Base-by-base conservation (phyloP, 2,888 invertebrate species). In the Ceraclea dissimilis region DNA sequence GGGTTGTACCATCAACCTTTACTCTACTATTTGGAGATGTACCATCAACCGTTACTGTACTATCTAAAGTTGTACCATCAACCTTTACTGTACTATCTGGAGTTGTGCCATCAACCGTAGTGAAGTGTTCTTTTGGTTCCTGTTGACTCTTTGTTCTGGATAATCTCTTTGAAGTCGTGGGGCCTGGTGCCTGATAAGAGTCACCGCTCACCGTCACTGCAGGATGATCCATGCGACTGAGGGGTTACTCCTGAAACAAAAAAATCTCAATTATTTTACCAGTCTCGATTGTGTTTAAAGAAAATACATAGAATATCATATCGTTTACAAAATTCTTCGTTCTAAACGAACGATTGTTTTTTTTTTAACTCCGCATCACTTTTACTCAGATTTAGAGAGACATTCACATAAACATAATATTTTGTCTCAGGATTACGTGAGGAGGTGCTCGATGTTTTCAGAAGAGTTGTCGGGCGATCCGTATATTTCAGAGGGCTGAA, bases 181-280 rank as follows among this genome's bases (percentile, higher is more conserved):
- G 51, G 49, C 21, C 39, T 39, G 51, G 51, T 19, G 59, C 53
- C 54, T 54, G 50, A 26, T 50, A 52, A 39, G 20, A 33, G 46
- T 31, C 51, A 53, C 56, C 56, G 31, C 51, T 56, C 44, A 49
- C 49, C 16, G 33, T 56, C 16, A 47, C 56, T 51, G 48, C 31
- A 33, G 34, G 56, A 34, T 54, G 47, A 53, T 56, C 59, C 59
- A 59, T 59, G 56, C 59, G 59, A 56, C 54, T 46, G 43, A 26
- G 19, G 20, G 43, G 26, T 51, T 34, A 31, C 31, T 39, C 26
- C 59, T 55, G 52, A 26, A 56, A 59, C 18, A 18, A 52, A 5
- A 22, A 47, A n/a, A 56, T 31, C 18, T n/a, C 21, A 51, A 51
- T 26, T 17, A n/a, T n/a, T n/a, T n/a, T n/a, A n/a, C n/a, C n/a